Evolutionary conservation across 2,797 vertebrate species (phyloP).

Genomic region (Sebastes matsubarae): DNA sequence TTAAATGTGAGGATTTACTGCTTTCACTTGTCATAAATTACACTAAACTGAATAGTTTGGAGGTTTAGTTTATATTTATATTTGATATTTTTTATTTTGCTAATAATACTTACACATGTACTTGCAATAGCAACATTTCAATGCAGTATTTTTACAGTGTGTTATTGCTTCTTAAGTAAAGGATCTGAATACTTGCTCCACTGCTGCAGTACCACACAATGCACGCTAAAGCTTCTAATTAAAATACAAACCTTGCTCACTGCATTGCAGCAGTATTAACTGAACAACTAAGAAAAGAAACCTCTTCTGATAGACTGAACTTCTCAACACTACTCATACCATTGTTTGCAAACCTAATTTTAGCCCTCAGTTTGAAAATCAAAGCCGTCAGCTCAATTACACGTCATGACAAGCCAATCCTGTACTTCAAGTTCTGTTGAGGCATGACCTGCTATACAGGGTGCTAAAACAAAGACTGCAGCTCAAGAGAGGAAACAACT

Average conservation of each 20-base stretch:
- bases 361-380: not conserved
- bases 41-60: not conserved
- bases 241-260: not conserved
- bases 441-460: not conserved
- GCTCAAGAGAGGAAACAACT: not conserved
- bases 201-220: not conserved
- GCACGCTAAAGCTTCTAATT: not conserved
- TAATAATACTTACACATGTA: not conserved
- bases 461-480: not conserved
- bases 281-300: not conserved
- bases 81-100: not conserved
- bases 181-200: not conserved
- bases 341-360: not conserved
- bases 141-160: not conserved
- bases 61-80: not conserved
- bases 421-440: constrained; percentile 61
- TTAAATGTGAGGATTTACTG: not conserved
- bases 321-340: not conserved
- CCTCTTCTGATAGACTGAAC: too few species aligned
- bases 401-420: constrained; percentile 21
- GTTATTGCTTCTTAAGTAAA: not conserved
- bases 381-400: not conserved
- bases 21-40: not conserved
- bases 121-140: not conserved
- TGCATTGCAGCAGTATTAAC: not conserved